Base-by-base conservation (phyloP, 1,140 invertebrate species). In the Drosophila lini region DNA sequence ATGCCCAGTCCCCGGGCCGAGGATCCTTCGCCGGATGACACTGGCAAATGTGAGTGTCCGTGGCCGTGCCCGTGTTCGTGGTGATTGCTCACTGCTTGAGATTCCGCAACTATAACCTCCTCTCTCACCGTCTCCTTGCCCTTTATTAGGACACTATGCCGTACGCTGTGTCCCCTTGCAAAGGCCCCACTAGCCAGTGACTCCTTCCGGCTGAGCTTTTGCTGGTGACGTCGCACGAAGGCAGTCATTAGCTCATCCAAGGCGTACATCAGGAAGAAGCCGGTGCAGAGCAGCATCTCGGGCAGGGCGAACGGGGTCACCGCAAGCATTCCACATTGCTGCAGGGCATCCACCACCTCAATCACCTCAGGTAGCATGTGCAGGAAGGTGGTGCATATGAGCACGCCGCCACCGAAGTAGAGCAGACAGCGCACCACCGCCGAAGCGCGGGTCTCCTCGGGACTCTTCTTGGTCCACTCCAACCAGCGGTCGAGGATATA, bases 321-420 rank as follows among this genome's bases (percentile, higher is more conserved):
- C 0, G 92, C 89, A 16, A 95, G 86, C 13, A 80, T 55, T 0
- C 92, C 93, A 11, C 92, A 89, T 91, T 92, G 91, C 80, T 95
- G 93, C 22, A 96, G 89, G 15, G 93, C 78, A 36, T 94, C 89
- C 13, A 96, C 93, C 34, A 94, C 94, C 85, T 97, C 96, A 56
- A 94, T 94, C 0, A 98, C 96, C 93, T 99, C 98, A 1, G 98
- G 98, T 25, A 98, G 93, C 69, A 99, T 93, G 92, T 99, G 98
- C 56, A 98, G 93, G 80, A 98, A 97, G 2, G 97, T 97, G 3
- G 98, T 98, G 57, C 96, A 96, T 52, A 99, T 93, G 9, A 99
- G 94, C 1, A 98, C 97, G 1, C 98, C 98, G 9, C 97, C 98
- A 6, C 97, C 97, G 79, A 98, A 97, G 74, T 96, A 97, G 32